A percentile compares a stretch with the other conserved stretches of the same genome.
Evolutionary conservation across 2,797 vertebrate genomes (phyloP).

Genomic region (Mus minutoides): DNA sequence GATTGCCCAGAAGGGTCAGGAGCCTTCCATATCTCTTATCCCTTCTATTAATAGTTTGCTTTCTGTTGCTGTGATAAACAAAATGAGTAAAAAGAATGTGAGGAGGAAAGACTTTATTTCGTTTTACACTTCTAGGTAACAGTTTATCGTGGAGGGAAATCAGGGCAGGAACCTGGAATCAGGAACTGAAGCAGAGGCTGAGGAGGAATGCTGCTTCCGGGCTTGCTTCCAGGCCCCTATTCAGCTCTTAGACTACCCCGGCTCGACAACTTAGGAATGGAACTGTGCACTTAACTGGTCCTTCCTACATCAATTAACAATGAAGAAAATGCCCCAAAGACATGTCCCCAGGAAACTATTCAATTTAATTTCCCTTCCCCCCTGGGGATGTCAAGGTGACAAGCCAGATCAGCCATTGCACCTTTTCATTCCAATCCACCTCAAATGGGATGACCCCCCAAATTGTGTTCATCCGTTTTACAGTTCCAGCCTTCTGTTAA

Average conservation of each 20-base stretch:
- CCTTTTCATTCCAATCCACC: neutral
- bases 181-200: neutral
- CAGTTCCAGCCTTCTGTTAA: neutral
- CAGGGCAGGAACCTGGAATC: neutral
- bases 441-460: conserved; percentile 1
- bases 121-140: neutral
- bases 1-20: neutral
- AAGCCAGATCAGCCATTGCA: neutral
- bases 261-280: neutral
- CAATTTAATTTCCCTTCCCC: neutral
- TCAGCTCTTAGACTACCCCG: neutral
- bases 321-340: neutral
- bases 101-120: neutral
- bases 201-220: neutral
- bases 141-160: neutral
- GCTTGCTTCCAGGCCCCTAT: neutral
- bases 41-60: neutral
- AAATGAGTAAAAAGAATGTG: neutral
- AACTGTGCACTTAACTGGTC: neutral
- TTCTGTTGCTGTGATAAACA: neutral
- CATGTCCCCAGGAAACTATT: neutral
- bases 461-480: conserved; percentile 6
- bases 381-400: neutral
- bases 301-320: neutral
- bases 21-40: neutral